Base-by-base conservation (phyloP, 2,888 invertebrate species). In the Lasioglossum leucozonium region DNA sequence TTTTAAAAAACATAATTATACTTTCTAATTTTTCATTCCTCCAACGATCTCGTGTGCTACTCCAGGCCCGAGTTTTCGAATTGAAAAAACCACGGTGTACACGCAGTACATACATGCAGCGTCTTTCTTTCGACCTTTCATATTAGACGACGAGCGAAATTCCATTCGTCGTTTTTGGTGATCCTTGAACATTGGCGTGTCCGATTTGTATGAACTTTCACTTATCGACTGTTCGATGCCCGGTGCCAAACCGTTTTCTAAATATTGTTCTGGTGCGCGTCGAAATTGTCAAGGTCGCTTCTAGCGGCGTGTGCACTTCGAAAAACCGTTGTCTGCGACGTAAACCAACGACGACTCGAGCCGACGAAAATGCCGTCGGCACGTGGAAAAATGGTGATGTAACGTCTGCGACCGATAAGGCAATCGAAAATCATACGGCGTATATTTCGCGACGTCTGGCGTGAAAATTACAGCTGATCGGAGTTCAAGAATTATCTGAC, bases 401-500 rank as follows among this genome's bases (percentile, higher is more conserved):
- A 81, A 81, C 6, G 51, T 81, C 42, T 55, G 13, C 18, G 22
- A n/a, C 16, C 18, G 71, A 81, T 65, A 76, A 76, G 13, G 40
- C 34, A 37, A 5, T 75, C 47, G 37, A 76, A 83, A 81, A 72
- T 16, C 51, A 18, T 10, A 34, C 67, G 67, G 5, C 0, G 22
- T 30, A 4, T 30, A 69, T 3, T 51, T 55, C 37, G 18, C 4
- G 8, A 16, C 37, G 40, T 18, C 2, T 18, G 8, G n/a, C 51
- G 73, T 26, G 42, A 55, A 26, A 72, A 79, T 16, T 44, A 62
- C 58, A 58, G 26, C 58, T 78, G 82, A 72, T 79, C 79, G 72
- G 58, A 75, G 80, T 80, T 82, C 79, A 84, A 55, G 77, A 83
- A 78, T 83, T 82, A 87, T 87, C 82, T 47, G 77, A 72, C 86